These are phyloP conservation scores for Perccottus glenii DNA, from an alignment of 2,113 vertebrate species.

Conservation along the genomic window DNA sequence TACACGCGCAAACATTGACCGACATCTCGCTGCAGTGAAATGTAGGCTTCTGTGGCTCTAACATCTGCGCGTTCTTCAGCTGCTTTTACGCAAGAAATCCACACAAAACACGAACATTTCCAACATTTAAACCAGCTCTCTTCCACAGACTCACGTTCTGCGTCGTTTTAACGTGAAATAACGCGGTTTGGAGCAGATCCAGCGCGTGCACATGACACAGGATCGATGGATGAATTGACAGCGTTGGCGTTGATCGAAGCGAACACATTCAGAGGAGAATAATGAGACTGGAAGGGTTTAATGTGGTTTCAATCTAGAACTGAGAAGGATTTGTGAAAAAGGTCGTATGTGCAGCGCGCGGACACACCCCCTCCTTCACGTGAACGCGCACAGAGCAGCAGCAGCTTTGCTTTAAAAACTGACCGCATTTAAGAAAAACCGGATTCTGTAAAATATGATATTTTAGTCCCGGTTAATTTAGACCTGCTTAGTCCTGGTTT, in stretches of 20 bases:
- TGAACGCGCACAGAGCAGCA: constrained; percentile 3
- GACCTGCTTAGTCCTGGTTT: no score
- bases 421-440: neutral
- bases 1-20: constrained; percentile 64
- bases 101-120: neutral
- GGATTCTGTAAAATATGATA: neutral
- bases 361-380: constrained; percentile 9
- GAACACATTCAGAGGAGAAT: no score
- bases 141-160: no score
- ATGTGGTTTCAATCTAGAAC: neutral
- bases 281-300: neutral
- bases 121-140: neutral
- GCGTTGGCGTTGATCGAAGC: neutral
- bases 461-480: no score
- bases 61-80: constrained; percentile 35
- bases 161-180: neutral
- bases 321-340: neutral
- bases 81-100: neutral
- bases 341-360: neutral
- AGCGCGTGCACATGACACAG: neutral
- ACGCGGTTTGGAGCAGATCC: neutral
- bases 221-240: neutral
- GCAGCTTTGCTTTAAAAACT: neutral
- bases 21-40: constrained; percentile 73
- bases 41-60: constrained; percentile 58